Evolutionary conservation across 2,113 vertebrate genomes (phyloP).

Genomic region (Scatophagus argus): DNA sequence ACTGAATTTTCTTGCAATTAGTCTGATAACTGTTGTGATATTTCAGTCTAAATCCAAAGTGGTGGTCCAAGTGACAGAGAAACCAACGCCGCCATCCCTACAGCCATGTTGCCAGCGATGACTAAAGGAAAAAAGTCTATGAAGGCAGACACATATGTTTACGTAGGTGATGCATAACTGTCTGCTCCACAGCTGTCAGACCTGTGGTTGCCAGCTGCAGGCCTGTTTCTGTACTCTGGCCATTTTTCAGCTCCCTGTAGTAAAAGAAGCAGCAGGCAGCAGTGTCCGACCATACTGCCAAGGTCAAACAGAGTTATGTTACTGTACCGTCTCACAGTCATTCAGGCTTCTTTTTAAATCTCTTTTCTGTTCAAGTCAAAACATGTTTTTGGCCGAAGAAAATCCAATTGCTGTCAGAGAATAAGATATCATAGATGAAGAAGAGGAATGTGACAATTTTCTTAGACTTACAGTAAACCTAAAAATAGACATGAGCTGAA

Average conservation of each 20-base stretch:
- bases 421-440: conserved; percentile 16
- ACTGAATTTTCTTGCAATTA: too few relatives aligned
- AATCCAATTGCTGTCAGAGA: conserved; percentile 26
- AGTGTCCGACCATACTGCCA: conserved; percentile 29
- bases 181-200: conserved; percentile 35
- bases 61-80: background rate
- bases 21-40: background rate
- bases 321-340: conserved; percentile 7
- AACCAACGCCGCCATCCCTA: background rate
- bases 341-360: background rate
- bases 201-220: conserved; percentile 17
- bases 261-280: conserved; percentile 39
- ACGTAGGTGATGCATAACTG: background rate
- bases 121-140: background rate
- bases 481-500: too few relatives aligned
- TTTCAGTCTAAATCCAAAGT: background rate
- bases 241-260: conserved; percentile 25
- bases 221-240: conserved; percentile 4
- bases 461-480: background rate
- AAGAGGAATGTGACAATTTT: background rate
- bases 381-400: background rate
- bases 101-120: background rate
- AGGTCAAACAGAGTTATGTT: conserved; percentile 55
- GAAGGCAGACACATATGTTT: background rate
- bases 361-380: conserved; percentile 3